A percentile compares a stretch with the other conserved stretches of the same genome.
Evolutionary conservation across 2,888 invertebrate genomes (phyloP).

Genomic region (Augiades crinisus): DNA sequence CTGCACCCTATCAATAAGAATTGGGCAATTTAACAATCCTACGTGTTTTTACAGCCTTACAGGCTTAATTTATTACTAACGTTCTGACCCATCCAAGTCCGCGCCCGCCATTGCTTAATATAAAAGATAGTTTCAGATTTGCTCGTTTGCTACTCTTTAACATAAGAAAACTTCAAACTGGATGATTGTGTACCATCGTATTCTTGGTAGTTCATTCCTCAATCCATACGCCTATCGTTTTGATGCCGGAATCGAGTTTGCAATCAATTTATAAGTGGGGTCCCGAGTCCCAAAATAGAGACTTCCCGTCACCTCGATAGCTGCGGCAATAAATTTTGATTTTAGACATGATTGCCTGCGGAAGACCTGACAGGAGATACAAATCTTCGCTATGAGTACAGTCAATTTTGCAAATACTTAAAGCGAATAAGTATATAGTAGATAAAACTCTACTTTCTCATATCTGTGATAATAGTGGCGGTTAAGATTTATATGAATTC

Average conservation of each 20-base stretch:
- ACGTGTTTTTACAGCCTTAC: too few relatives aligned
- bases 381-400: neutral
- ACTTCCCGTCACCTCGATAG: conserved; percentile 45
- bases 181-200: conserved; percentile 2
- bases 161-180: too few relatives aligned
- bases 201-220: conserved; percentile 14
- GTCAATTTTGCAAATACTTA: neutral
- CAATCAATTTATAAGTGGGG: conserved; percentile 36
- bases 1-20: too few relatives aligned
- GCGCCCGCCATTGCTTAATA: too few relatives aligned
- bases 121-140: too few relatives aligned
- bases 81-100: too few relatives aligned
- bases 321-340: conserved; percentile 34
- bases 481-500: too few relatives aligned
- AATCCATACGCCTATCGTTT: conserved; percentile 14
- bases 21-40: too few relatives aligned
- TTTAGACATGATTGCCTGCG: conserved; percentile 15
- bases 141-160: too few relatives aligned
- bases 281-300: conserved; percentile 47
- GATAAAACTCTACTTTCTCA: too few relatives aligned
- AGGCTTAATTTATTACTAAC: too few relatives aligned
- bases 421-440: neutral
- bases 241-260: conserved; percentile 34
- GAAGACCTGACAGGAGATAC: neutral
- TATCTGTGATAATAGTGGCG: too few relatives aligned